Evolutionary conservation across 23 tunicate species (phyloP).

Genomic region (Botrylloides violaceus): DNA sequence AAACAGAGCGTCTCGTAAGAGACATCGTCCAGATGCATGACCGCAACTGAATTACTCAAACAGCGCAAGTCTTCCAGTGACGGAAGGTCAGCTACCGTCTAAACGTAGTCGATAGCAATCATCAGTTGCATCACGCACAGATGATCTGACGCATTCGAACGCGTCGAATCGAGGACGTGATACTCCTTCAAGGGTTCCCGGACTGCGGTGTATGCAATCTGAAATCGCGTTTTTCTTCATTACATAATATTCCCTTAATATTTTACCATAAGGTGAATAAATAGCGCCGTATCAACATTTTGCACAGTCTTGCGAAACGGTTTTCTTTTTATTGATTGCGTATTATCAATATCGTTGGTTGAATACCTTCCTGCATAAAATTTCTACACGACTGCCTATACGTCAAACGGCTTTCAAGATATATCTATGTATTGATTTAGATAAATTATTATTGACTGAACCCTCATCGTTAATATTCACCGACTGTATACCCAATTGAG

Average conservation of each 20-base stretch:
- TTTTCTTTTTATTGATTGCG: neutral
- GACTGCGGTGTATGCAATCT: neutral
- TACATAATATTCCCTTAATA: neutral
- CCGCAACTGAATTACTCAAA: no score
- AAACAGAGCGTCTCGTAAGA: neutral
- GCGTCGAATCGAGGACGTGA: no score
- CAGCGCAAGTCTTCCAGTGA: no score
- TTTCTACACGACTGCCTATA: neutral
- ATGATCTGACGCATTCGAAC: no score
- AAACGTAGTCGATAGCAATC: no score
- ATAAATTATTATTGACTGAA: no score
- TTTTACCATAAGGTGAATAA: neutral
- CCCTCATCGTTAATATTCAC: no score
- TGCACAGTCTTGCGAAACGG: neutral
- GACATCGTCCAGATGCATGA: neutral
- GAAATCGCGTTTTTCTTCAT: neutral
- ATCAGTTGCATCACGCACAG: no score
- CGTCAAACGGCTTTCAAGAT: neutral
- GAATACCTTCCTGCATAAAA: neutral
- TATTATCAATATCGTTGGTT: no score
- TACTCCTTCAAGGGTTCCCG: neutral
- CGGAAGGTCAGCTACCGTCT: no score
- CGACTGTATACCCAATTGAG: no score
- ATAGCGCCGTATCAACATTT: neutral
- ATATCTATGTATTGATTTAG: no score